Percentiles rank a stretch among this genome's conserved stretches.
Conservation (phyloP, 2,797 vertebrate genomes). For the Microctenopoma stevenorrisi region DNA sequence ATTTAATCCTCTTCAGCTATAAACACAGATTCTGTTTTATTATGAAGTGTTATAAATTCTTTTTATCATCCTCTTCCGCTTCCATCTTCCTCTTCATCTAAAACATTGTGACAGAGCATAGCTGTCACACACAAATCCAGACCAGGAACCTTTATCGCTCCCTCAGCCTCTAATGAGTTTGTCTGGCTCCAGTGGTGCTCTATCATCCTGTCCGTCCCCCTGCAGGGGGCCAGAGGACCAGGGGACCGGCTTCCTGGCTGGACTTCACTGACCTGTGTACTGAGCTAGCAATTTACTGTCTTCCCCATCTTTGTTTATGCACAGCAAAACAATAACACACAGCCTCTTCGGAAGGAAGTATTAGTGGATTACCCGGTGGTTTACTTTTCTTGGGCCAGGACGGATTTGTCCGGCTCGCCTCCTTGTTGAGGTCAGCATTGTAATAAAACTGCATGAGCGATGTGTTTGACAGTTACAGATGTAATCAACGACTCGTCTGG, state of each 20-base stretch:
- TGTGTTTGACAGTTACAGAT: slow-evolving; percentile 39
- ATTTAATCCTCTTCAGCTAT: slow-evolving; percentile 14
- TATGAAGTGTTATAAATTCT: background rate
- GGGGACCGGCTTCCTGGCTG: slow-evolving; percentile 29
- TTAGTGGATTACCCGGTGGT: slow-evolving; percentile 65
- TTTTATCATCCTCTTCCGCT: slow-evolving; percentile 23
- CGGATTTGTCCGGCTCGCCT: slow-evolving; percentile 47
- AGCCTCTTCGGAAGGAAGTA: slow-evolving; percentile 55
- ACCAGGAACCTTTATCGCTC: slow-evolving; percentile 40
- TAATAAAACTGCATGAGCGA: slow-evolving; percentile 21
- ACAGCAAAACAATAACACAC: slow-evolving; percentile 64
- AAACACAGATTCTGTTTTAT: slow-evolving; percentile 39
- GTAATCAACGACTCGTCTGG: slow-evolving; percentile 34
- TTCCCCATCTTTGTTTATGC: slow-evolving; percentile 58
- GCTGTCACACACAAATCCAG: slow-evolving; percentile 62
- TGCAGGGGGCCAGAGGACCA: slow-evolving; percentile 41
- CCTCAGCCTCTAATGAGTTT: slow-evolving; percentile 40
- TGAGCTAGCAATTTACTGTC: slow-evolving; percentile 52
- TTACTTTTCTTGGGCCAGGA: slow-evolving; percentile 62
- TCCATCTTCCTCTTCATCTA: slow-evolving; percentile 27
- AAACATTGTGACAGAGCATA: slow-evolving; percentile 36
- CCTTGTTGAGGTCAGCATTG: slow-evolving; percentile 41
- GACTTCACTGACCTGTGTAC: slow-evolving; percentile 37
- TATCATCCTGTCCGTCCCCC: slow-evolving; percentile 54
- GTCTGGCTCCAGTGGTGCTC: slow-evolving; percentile 47